Percentiles rank a stretch among this genome's conserved stretches.
These are phyloP conservation scores for Myripristis jacobus DNA, from an alignment of 2,797 vertebrate species.

Conservation along the genomic window DNA sequence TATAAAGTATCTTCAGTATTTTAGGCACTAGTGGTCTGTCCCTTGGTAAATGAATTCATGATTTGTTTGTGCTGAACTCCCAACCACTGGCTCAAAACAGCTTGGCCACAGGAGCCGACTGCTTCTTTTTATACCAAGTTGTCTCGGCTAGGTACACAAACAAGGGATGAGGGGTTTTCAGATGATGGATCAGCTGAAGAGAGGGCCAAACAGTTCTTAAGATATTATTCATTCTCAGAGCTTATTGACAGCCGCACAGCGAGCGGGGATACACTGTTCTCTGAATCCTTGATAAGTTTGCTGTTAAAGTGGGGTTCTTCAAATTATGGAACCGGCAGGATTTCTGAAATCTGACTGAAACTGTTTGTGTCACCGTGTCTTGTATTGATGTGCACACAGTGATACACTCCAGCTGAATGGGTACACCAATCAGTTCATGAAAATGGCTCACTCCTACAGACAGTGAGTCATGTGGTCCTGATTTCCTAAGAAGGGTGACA, in stretches of 20 bases:
- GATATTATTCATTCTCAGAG: not conserved
- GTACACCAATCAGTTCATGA: not conserved
- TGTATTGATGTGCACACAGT: not conserved
- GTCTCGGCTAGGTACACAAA: not conserved
- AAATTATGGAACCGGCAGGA: not conserved
- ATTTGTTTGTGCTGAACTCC: not conserved
- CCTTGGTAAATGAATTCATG: not conserved
- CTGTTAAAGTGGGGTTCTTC: not conserved
- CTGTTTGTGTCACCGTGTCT: not conserved
- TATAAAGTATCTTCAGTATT: not conserved
- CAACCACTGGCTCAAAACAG: not conserved
- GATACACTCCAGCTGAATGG: not conserved
- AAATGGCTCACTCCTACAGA: constrained; percentile 1
- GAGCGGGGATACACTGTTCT: not conserved
- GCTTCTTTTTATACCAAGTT: constrained; percentile 21
- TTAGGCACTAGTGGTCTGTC: not conserved
- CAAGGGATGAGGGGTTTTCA: not conserved
- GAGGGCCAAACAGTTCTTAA: not conserved
- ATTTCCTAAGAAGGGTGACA: too few relatives aligned
- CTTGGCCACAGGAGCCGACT: constrained; percentile 1
- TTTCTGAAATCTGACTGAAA: not conserved
- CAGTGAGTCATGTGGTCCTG: too few relatives aligned
- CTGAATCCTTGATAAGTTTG: not conserved
- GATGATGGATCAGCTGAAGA: not conserved
- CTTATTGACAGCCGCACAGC: not conserved